Evolutionary conservation across 1,140 invertebrate species (phyloP).

Genomic region (Sminthurinus signatus): DNA sequence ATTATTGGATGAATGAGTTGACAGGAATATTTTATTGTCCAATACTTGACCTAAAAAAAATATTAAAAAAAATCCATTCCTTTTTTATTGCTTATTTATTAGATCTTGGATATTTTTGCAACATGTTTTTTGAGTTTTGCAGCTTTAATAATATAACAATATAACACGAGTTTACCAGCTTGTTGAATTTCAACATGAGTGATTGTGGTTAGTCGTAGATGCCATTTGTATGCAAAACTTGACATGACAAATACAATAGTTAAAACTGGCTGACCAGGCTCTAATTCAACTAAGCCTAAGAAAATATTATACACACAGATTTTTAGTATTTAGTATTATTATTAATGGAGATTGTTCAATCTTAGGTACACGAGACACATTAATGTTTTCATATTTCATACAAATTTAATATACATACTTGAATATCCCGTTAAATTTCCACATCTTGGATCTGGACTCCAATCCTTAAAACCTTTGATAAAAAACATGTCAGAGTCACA

Average conservation of each 20-base stretch:
- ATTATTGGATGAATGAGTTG: no score
- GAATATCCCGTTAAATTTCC: constrained; percentile 35
- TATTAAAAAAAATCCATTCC: no score
- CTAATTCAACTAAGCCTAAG: constrained; percentile 27
- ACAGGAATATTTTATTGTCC: neutral
- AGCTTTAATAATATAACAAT: no score
- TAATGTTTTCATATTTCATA: neutral
- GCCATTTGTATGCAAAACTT: constrained; percentile 27
- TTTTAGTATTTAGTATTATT: neutral
- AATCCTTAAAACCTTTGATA: constrained; percentile 33
- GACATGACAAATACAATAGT: constrained; percentile 30
- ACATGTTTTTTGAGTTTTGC: no score
- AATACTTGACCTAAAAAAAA: no score
- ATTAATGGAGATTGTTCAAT: neutral
- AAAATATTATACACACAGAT: neutral
- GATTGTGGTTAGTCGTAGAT: constrained; percentile 23
- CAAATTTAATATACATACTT: constrained; percentile 5
- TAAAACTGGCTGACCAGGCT: constrained; percentile 19
- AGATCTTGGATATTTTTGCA: no score
- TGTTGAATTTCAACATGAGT: constrained; percentile 21
- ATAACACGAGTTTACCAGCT: constrained; percentile 15
- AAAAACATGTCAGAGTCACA: constrained; percentile 37
- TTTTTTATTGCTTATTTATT: no score
- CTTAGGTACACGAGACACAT: neutral
- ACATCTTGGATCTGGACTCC: constrained; percentile 30